These are phyloP conservation scores for Oryzias melastigma DNA, from an alignment of 2,113 vertebrate species.

Conservation along the genomic window DNA sequence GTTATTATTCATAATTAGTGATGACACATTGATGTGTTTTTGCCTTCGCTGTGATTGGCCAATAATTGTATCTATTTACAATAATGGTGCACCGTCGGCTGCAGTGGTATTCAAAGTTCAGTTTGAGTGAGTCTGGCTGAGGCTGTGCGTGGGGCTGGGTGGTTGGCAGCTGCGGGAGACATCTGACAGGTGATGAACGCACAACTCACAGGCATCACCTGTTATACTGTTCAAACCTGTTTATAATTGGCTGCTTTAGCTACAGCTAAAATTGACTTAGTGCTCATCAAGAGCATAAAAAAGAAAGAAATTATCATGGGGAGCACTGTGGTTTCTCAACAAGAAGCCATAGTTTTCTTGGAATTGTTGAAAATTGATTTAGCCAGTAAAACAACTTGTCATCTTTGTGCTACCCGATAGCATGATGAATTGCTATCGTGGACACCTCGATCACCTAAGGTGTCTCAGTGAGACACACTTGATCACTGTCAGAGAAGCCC, in stretches of 20 bases:
- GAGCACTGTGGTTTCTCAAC: conserved; percentile 33
- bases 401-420: conserved; percentile 67
- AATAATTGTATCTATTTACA: conserved; percentile 44
- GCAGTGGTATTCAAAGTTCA: conserved; percentile 24
- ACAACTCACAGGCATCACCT: conserved; percentile 40
- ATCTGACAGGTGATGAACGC: conserved; percentile 46
- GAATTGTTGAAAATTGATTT: conserved; percentile 66
- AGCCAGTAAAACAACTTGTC: conserved; percentile 72
- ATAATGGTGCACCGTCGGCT: conserved; percentile 30
- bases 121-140: conserved; percentile 14
- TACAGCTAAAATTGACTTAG: conserved; percentile 1
- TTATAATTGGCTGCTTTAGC: conserved; percentile 44
- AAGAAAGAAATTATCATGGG: conserved; percentile 21
- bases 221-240: conserved; percentile 30
- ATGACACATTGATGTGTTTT: conserved; percentile 50
- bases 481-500: conserved; percentile 75
- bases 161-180: conserved; percentile 15
- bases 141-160: not conserved
- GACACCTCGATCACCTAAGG: conserved; percentile 74
- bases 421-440: conserved; percentile 78
- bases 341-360: conserved; percentile 40
- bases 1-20: conserved; percentile 53
- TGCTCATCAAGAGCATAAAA: conserved; percentile 27
- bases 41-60: conserved; percentile 46
- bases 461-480: conserved; percentile 75